These are phyloP conservation scores for Microctonus hyperodae DNA, from an alignment of 2,888 invertebrate species.

Conservation along the genomic window DNA sequence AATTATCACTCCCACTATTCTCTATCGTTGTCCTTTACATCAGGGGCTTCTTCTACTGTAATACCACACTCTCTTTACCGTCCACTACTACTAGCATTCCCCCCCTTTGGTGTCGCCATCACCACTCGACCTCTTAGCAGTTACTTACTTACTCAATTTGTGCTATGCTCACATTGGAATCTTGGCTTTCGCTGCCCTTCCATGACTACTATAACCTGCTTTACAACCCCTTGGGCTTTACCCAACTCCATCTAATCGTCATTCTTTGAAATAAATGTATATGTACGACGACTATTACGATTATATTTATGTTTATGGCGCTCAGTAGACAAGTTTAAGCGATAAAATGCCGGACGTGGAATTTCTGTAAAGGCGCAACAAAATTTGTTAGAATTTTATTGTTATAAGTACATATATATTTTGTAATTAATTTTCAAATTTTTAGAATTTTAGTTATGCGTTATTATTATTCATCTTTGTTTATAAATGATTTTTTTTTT, in stretches of 20 bases:
- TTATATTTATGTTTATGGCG: background rate
- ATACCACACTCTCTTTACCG: conserved; percentile 6
- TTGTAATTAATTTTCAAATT: too few relatives aligned
- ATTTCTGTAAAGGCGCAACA: background rate
- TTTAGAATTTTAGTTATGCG: too few relatives aligned
- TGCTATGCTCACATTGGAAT: conserved; percentile 2
- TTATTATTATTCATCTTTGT: too few relatives aligned
- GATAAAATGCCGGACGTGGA: background rate
- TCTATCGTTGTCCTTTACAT: conserved; percentile 9
- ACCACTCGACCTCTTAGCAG: conserved; percentile 14
- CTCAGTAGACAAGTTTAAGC: background rate
- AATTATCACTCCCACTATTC: conserved; percentile 49
- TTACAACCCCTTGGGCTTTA: conserved; percentile 14
- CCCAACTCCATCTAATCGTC: conserved; percentile 21
- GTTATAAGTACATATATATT: background rate
- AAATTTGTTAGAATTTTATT: background rate
- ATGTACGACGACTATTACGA: background rate
- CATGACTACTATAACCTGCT: conserved; percentile 5
- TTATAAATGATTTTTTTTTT: too few relatives aligned
- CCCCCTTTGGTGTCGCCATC: background rate
- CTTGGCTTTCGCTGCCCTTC: conserved; percentile 2
- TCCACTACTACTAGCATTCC: background rate
- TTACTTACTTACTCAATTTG: conserved; percentile 7
- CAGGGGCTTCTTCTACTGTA: conserved; percentile 3
- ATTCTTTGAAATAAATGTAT: conserved; percentile 14